Evolutionary conservation across 2,888 invertebrate genomes (phyloP).

Genomic region (Autographa gamma): DNA sequence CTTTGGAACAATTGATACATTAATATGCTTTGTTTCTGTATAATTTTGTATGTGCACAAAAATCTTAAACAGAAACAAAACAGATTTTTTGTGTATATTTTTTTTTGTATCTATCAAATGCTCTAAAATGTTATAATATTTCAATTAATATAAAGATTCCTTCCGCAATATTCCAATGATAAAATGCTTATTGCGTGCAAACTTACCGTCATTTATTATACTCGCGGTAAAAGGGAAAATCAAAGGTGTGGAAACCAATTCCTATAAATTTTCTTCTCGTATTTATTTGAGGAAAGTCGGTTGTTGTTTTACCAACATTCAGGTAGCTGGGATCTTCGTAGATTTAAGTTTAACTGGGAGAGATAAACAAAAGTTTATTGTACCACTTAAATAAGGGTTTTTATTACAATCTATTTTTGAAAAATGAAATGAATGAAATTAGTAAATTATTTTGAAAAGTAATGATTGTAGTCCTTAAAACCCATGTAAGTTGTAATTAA

Average conservation of each 20-base stretch:
- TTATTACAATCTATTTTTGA: too few species aligned
- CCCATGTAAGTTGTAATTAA: too few species aligned
- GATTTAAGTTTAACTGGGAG: conserved; percentile 58
- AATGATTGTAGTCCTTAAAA: too few species aligned
- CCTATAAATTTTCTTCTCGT: conserved; percentile 7
- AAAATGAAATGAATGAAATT: too few species aligned
- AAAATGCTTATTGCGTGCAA: neutral
- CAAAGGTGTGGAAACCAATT: conserved; percentile 1
- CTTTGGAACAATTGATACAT: too few species aligned
- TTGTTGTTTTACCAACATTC: conserved; percentile 36
- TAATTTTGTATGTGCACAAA: too few species aligned
- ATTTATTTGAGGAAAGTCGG: conserved; percentile 17
- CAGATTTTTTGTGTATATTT: neutral
- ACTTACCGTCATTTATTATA: conserved; percentile 1
- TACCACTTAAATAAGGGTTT: conserved; percentile 51
- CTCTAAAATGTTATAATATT: neutral
- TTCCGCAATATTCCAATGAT: neutral
- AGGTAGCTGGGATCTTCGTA: conserved; percentile 46
- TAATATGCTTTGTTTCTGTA: too few species aligned
- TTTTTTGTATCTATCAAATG: neutral
- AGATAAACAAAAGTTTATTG: conserved; percentile 65
- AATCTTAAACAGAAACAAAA: too few species aligned
- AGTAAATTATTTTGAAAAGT: too few species aligned
- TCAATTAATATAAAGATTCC: neutral
- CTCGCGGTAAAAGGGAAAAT: conserved; percentile 8